These are phyloP conservation scores for Solen grandis DNA, from an alignment of 1,140 invertebrate genomes.

Conservation along the genomic window DNA sequence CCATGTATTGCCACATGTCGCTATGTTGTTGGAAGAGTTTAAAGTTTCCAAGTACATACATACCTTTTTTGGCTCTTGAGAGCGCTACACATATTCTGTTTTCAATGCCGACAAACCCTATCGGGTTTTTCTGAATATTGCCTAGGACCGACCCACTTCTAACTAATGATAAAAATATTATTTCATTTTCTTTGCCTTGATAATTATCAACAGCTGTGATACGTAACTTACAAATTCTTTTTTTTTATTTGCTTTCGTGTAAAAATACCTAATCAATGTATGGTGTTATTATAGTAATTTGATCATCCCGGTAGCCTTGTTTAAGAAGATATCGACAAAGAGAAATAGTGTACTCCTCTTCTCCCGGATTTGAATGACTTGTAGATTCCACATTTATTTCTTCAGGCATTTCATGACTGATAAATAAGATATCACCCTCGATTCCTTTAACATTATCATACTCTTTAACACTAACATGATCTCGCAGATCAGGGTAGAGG, in stretches of 20 bases:
- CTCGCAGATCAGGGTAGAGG: conserved; percentile 78
- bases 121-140: conserved; percentile 81
- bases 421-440: conserved; percentile 77
- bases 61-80: conserved; percentile 89
- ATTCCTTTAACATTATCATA: conserved; percentile 78
- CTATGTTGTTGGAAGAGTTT: conserved; percentile 80
- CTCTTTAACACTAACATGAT: conserved; percentile 73
- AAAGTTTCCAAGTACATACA: conserved; percentile 87
- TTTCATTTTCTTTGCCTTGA: conserved; percentile 91
- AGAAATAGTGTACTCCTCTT: conserved; percentile 69
- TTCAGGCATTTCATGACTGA: conserved; percentile 78
- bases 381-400: conserved; percentile 65
- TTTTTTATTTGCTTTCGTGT: conserved; percentile 68
- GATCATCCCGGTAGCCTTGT: conserved; percentile 75
- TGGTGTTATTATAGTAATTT: conserved; percentile 80
- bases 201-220: conserved; percentile 88
- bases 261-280: conserved; percentile 78
- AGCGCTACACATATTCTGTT: conserved; percentile 93
- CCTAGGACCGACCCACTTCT: conserved; percentile 83
- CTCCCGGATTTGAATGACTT: conserved; percentile 73
- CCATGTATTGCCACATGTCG: conserved; percentile 79
- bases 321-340: conserved; percentile 78
- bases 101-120: conserved; percentile 89
- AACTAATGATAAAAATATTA: conserved; percentile 91
- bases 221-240: conserved; percentile 65